Base-by-base conservation (phyloP, 2,888 invertebrate species). In the Ennomos fuscantarius region DNA sequence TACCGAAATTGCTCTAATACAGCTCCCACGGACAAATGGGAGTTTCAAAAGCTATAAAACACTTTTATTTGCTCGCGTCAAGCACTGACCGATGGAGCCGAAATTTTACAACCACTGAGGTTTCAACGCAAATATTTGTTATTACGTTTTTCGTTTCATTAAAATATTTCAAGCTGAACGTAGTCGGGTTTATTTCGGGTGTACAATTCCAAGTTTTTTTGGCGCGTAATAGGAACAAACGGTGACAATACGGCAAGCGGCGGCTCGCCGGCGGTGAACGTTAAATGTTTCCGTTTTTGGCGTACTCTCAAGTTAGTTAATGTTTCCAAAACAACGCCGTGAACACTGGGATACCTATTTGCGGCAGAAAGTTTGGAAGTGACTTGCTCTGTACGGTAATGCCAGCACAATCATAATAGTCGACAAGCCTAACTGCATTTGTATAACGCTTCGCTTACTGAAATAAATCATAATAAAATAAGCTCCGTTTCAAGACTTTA, bases 261-360 rank as follows among this genome's bases (percentile, higher is more conserved):
- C 73, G 74, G 76, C 70, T 73, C 65, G 70, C 70, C 76, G 76
- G 65, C 78, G 73, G 73, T 72, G 64, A 76, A 81, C 80, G 80
- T 77, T 86, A 85, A 88, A 88, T 83, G 87, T 80, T 86, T 86
- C 85, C 87, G 84, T 83, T 89, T 89, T 89, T 89, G 91, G 91
- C 91, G 80, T 79, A 70, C 88, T 83, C 84, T 88, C 89, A 90
- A 91, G 78, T 88, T 85, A 85, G 88, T 89, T 89, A 89, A 91
- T 90, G 88, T 85, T 86, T 76, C 79, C 83, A 85, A 87, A 89
- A 89, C 89, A 89, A 86, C 82, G 67, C 74, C 70, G 82, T 68
- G 78, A 84, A 87, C 83, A 86, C 68, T 61, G 74, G 70, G 60
- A 72, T 75, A 76, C 76, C 78, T 78, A 81, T 81, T 80, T 79